phyloP scores from a whole-genome alignment of 2,888 invertebrate genomes.

The Phyllotreta cruciferae region DNA sequence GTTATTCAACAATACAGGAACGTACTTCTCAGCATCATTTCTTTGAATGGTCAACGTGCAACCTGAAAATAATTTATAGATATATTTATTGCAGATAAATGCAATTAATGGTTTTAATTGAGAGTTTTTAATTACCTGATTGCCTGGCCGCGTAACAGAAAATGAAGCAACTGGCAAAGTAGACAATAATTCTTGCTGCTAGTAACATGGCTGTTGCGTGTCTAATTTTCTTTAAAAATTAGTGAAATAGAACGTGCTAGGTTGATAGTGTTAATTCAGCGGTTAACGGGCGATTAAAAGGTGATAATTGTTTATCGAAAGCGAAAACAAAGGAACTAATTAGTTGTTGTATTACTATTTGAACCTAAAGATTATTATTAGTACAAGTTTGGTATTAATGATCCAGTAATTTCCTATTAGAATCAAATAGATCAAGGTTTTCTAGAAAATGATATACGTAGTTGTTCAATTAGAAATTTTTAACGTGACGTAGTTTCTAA shows the following conservation, averaged over 20 bases:
- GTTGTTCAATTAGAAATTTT: too few species aligned
- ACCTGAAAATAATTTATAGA: conserved; percentile 22
- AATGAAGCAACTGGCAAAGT: too few species aligned
- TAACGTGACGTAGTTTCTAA: too few species aligned
- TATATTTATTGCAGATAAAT: neutral
- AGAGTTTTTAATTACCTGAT: neutral
- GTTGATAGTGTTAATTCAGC: neutral
- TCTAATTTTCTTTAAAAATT: neutral
- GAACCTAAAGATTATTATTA: too few species aligned
- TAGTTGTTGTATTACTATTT: neutral
- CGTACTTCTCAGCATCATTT: conserved; percentile 35
- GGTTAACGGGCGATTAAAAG: conserved; percentile 11
- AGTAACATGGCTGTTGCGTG: too few species aligned
- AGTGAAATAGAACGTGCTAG: too few species aligned
- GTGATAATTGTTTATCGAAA: conserved; percentile 10
- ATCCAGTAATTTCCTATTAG: too few species aligned
- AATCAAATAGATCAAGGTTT: too few species aligned
- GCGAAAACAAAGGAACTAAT: conserved; percentile 12
- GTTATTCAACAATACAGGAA: conserved; percentile 48
- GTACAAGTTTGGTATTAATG: too few species aligned
- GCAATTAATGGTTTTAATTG: neutral
- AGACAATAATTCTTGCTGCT: too few species aligned
- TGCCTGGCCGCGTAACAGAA: too few species aligned
- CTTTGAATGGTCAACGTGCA: conserved; percentile 35
- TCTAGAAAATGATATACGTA: too few species aligned